phyloP scores from a whole-genome alignment of 2,797 vertebrate species.

The Pelobates cultripes region DNA sequence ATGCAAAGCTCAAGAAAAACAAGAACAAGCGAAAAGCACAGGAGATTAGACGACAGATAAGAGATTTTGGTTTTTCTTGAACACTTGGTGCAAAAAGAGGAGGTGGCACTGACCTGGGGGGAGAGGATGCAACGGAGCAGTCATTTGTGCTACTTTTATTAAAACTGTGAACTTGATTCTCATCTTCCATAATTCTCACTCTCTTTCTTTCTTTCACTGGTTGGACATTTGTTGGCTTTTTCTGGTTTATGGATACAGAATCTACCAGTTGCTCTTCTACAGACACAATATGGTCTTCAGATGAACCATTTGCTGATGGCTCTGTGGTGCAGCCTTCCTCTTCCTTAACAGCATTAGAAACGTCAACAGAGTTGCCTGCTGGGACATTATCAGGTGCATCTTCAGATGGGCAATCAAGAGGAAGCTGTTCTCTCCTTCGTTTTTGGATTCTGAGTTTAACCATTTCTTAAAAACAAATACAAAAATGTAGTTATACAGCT shows the following conservation, averaged over 20 bases:
- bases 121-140: constrained; percentile 56
- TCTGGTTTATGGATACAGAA: constrained; percentile 39
- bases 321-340: neutral
- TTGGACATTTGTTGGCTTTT: neutral
- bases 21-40: constrained; percentile 68
- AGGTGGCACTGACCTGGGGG: constrained; percentile 80
- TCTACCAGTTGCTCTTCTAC: neutral
- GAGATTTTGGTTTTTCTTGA: constrained; percentile 65
- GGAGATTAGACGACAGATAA: constrained; percentile 72
- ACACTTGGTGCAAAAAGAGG: constrained; percentile 61
- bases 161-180: constrained; percentile 42
- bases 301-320: constrained; percentile 32
- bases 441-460: constrained; percentile 69
- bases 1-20: constrained; percentile 72
- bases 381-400: constrained; percentile 34
- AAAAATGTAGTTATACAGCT: too few relatives aligned
- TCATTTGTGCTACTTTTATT: constrained; percentile 59
- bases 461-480: constrained; percentile 68
- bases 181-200: constrained; percentile 71
- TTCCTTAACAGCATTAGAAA: constrained; percentile 51
- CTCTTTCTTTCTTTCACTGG: constrained; percentile 70
- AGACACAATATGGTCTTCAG: constrained; percentile 36
- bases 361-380: neutral
- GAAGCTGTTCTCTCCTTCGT: constrained; percentile 82
- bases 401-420: constrained; percentile 61